phyloP scores from a whole-genome alignment of 2,113 vertebrate species.

The Capricornis sumatraensis region DNA sequence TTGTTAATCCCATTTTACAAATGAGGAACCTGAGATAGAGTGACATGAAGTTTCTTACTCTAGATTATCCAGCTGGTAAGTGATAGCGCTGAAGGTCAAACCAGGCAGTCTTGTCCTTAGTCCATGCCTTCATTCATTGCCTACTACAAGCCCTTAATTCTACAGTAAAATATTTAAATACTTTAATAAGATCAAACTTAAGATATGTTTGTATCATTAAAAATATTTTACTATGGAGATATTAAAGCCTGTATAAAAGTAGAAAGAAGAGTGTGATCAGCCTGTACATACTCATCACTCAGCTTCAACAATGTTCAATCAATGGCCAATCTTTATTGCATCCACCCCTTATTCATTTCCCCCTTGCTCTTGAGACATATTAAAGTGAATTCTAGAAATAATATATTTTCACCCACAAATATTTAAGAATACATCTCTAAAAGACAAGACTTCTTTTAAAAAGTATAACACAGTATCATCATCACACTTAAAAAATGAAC shows the following conservation, averaged over 20 bases:
- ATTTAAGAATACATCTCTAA: neutral
- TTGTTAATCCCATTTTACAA: neutral
- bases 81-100: neutral
- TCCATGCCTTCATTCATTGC: neutral
- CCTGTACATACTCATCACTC: neutral
- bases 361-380: neutral
- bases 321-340: neutral
- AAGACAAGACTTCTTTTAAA: neutral
- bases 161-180: neutral
- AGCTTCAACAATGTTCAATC: neutral
- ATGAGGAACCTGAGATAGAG: neutral
- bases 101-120: neutral
- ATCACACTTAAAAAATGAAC: neutral
- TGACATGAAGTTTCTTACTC: neutral
- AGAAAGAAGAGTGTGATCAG: neutral
- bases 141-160: neutral
- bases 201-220: neutral
- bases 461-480: neutral
- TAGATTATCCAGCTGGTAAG: neutral
- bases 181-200: neutral
- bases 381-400: neutral
- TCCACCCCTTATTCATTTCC: neutral
- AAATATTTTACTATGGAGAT: neutral
- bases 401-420: neutral
- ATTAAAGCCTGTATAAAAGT: neutral